Percentiles rank a stretch among this genome's conserved stretches.
Evolutionary conservation across 2,113 vertebrate species (phyloP).

Genomic region (Passer domesticus): DNA sequence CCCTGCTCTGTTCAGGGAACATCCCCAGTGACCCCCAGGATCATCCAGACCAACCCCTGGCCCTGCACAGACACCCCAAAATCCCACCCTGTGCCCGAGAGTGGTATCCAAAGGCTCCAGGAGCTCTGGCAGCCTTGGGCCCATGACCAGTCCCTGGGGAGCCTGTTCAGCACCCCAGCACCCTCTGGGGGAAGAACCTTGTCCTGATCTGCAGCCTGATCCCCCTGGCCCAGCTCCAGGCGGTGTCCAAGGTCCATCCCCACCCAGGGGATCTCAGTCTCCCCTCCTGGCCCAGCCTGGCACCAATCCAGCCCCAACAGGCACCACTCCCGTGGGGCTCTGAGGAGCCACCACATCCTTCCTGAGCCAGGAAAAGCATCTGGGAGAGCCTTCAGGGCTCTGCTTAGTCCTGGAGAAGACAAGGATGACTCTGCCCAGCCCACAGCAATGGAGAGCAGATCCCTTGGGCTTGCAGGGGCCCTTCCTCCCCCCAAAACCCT

Average conservation of each 20-base stretch:
- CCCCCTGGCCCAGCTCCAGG: neutral
- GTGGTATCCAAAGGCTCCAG: neutral
- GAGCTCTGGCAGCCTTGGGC: neutral
- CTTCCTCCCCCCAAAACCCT: neutral
- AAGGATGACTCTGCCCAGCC: neutral
- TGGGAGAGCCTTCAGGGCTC: neutral
- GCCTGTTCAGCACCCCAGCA: neutral
- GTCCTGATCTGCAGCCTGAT: neutral
- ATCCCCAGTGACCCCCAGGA: neutral
- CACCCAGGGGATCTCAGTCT: accelerated
- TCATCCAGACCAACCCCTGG: neutral
- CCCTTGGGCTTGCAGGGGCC: neutral
- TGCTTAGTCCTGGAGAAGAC: neutral
- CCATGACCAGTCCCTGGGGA: accelerated
- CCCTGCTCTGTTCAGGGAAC: neutral
- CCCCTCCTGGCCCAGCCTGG: neutral
- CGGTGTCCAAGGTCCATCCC: neutral
- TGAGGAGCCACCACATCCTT: accelerated
- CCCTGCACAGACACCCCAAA: neutral
- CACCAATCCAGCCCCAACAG: neutral
- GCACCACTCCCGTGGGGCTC: neutral
- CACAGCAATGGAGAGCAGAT: neutral
- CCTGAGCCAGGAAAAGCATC: neutral
- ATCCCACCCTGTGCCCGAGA: neutral
- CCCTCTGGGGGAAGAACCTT: neutral